Base-by-base conservation (phyloP, 2,797 vertebrate genomes). In the Poeciliopsis presidionis region DNA sequence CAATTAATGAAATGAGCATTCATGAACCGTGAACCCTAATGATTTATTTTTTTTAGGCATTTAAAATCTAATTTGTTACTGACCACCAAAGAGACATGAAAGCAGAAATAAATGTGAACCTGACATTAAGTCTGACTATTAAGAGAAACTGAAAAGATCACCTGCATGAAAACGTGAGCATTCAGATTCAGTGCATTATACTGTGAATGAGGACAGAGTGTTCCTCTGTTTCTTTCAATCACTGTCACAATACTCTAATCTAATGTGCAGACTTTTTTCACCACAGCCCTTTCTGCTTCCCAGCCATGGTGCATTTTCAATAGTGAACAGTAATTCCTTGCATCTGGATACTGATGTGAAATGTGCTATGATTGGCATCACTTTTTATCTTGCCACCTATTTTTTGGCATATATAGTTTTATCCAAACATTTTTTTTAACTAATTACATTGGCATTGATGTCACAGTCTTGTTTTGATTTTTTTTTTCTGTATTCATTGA, bases 141-240 rank as follows among this genome's bases (percentile, higher is more conserved):
- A 13, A 70, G 12, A 43, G 39, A 70, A 30, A 28, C 25, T 70
- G 41, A 46, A 70, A 70, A 28, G 25, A 28, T 70, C 41, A n/a
- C 41, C 67, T 45, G 67, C 25, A 70, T 45, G 22, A 46, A 45
- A 70, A 46, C 12, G 5, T 45, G 67, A 70, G 41, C 39, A 45
- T 70, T 45, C 25, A n/a, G 41, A 45, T n/a, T 70, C 2, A 28
- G 67, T 7, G 22, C 39, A 28, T 70, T 7, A 45, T 70, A 46
- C 41, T 16, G 13, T 28, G 25, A 14, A 45, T 45, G n/a, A 43
- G 67, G 41, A 70, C 67, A 28, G 67, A 45, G 67, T 70, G 25
- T 45, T 28, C 67, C 45, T n/a, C 67, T 46, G 22, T 45, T 70
- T 70, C 25, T 45, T 70, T 70, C 41, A 70, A 70, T 70, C 25